These are phyloP conservation scores for Lepus americanus DNA, from an alignment of 2,113 vertebrate genomes.

Conservation along the genomic window DNA sequence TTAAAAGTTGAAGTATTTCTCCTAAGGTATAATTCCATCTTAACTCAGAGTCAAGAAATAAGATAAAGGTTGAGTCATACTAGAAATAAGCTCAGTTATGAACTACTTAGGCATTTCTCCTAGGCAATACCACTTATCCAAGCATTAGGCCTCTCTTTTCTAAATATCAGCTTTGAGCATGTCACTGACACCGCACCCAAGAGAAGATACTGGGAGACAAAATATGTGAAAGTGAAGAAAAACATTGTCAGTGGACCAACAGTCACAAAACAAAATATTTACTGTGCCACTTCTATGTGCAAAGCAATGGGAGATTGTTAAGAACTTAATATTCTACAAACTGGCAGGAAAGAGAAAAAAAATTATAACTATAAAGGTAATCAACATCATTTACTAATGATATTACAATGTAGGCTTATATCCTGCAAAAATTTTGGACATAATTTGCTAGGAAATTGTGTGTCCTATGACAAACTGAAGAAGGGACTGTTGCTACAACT, in stretches of 20 bases:
- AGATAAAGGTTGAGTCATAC: conserved; percentile 49
- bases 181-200: background rate
- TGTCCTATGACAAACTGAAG: background rate
- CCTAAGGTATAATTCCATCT: background rate
- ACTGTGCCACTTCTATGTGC: background rate
- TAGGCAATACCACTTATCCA: background rate
- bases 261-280: conserved; percentile 8
- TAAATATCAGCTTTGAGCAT: background rate
- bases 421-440: background rate
- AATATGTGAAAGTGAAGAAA: background rate
- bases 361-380: background rate
- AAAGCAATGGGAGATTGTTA: background rate
- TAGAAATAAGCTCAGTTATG: background rate
- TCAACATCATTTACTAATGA: background rate
- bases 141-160: background rate
- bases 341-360: background rate
- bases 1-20: conserved; percentile 40
- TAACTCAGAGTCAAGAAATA: conserved; percentile 51
- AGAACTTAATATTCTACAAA: background rate
- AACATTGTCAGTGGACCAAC: background rate
- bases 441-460: background rate
- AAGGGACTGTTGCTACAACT: background rate
- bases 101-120: conserved; percentile 16
- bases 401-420: background rate
- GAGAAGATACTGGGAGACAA: background rate